Conservation (phyloP, 2,888 invertebrate species). For the Brenthis ino region DNA sequence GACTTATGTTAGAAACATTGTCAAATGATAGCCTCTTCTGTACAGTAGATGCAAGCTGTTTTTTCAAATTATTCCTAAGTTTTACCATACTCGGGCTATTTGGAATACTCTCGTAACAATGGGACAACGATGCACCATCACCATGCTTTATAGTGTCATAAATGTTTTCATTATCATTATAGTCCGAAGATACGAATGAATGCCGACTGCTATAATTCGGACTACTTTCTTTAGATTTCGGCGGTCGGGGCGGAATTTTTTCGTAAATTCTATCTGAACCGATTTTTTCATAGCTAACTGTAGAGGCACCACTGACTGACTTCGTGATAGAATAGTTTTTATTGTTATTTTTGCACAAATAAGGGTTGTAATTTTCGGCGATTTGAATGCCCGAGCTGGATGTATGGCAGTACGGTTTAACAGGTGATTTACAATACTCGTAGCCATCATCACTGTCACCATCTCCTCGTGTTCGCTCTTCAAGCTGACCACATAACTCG, state of each 20-base stretch:
- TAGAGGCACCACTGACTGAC: constrained; percentile 74
- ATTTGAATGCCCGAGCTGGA: constrained; percentile 76
- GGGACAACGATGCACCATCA: constrained; percentile 75
- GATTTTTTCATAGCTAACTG: constrained; percentile 75
- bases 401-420: constrained; percentile 71
- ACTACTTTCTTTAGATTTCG: constrained; percentile 67
- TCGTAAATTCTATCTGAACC: constrained; percentile 77
- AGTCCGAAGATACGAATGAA: constrained; percentile 68
- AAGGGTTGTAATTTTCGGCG: constrained; percentile 78
- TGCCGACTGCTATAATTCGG: constrained; percentile 68
- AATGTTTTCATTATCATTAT: constrained; percentile 82
- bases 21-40: constrained; percentile 75
- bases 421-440: constrained; percentile 75
- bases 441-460: constrained; percentile 78
- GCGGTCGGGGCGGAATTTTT: constrained; percentile 64
- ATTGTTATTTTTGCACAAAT: constrained; percentile 50
- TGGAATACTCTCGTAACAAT: constrained; percentile 84
- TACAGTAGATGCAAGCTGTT: constrained; percentile 61
- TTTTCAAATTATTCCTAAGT: constrained; percentile 65
- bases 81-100: constrained; percentile 78
- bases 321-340: constrained; percentile 71
- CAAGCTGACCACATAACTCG: constrained; percentile 73
- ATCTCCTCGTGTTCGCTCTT: constrained; percentile 73
- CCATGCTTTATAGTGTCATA: constrained; percentile 84
- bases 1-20: constrained; percentile 75